These are phyloP conservation scores for Lophura swinhoii DNA, from an alignment of 2,797 vertebrate species.

Conservation along the genomic window DNA sequence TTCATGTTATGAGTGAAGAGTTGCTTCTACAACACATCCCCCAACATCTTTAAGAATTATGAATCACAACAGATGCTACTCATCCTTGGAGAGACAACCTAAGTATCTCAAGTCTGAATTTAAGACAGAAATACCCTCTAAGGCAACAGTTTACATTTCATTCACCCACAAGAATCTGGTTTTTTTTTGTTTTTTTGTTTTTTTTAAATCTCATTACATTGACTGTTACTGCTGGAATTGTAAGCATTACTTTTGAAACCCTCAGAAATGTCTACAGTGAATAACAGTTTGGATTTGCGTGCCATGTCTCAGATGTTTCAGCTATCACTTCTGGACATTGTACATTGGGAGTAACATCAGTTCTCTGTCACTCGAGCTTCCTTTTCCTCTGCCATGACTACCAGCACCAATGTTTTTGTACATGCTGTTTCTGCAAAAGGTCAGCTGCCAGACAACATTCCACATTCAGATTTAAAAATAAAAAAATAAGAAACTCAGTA, in stretches of 20 bases:
- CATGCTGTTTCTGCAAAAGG: neutral
- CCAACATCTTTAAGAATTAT: neutral
- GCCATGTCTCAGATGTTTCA: neutral
- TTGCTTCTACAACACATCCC: neutral
- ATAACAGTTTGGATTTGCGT: accelerated
- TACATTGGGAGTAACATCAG: accelerated
- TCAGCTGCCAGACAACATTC: neutral
- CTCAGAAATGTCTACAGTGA: neutral
- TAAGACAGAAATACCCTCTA: neutral
- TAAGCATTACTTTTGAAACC: neutral
- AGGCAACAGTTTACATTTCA: neutral
- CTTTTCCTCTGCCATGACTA: neutral
- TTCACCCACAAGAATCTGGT: neutral
- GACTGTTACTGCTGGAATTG: neutral
- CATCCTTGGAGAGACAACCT: neutral
- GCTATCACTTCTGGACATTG: neutral
- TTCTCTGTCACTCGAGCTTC: neutral
- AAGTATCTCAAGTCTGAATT: neutral
- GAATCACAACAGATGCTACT: neutral
- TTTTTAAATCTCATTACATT: neutral
- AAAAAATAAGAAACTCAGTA: neutral
- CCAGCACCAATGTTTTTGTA: neutral
- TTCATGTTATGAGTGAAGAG: neutral
- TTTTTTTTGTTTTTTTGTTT: too few species aligned
- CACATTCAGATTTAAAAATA: accelerated